Percentiles rank a stretch among this genome's conserved stretches.
Evolutionary conservation across 2,888 invertebrate genomes (phyloP).

Genomic region (Autographa gamma): DNA sequence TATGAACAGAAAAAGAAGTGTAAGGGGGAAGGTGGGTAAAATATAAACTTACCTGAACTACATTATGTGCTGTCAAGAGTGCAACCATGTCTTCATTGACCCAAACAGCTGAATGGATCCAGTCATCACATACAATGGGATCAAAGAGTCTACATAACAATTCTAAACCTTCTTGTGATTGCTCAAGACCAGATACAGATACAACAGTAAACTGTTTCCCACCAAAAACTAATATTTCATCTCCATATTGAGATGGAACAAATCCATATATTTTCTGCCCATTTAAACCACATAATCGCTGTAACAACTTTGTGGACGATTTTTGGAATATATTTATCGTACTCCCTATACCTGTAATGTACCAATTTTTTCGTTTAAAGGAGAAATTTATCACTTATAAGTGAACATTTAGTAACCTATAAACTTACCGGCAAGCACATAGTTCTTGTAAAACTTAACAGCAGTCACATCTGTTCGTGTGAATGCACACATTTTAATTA

Average conservation of each 20-base stretch:
- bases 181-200: conserved; percentile 27
- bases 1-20: background rate
- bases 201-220: conserved; percentile 86
- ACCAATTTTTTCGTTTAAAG: no score
- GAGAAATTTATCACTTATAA: no score
- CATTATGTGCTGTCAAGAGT: conserved; percentile 91
- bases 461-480: conserved; percentile 86
- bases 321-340: conserved; percentile 74
- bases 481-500: conserved; percentile 50
- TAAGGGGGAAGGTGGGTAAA: background rate
- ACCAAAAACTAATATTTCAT: conserved; percentile 86
- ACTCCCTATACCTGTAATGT: conserved; percentile 87
- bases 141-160: conserved; percentile 59
- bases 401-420: conserved; percentile 43
- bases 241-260: conserved; percentile 65
- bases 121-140: conserved; percentile 87
- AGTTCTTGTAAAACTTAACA: conserved; percentile 78
- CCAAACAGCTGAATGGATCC: conserved; percentile 90
- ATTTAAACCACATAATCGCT: conserved; percentile 67
- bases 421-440: conserved; percentile 84
- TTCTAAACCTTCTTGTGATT: conserved; percentile 37
- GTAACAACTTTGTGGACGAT: conserved; percentile 56
- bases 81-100: conserved; percentile 81
- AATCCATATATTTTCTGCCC: conserved; percentile 90
- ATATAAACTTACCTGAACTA: conserved; percentile 80